A percentile compares a stretch with the other conserved stretches of the same genome.
phyloP scores from a whole-genome alignment of 2,888 invertebrate genomes.

The Stenurella melanura region DNA sequence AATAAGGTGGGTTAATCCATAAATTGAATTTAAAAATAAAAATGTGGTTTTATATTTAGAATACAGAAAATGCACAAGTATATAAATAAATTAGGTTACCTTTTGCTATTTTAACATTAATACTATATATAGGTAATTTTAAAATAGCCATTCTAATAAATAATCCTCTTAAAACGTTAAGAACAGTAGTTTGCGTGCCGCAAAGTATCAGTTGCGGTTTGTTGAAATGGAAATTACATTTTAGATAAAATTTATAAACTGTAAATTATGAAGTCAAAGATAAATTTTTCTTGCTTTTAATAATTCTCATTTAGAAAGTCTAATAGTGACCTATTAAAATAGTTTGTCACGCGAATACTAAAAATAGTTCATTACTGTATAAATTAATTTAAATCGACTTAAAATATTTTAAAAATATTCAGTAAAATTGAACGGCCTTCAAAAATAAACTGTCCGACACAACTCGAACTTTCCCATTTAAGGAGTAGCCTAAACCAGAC shows the following conservation, averaged over 20 bases:
- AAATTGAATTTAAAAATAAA: too few species aligned
- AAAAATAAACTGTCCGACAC: too few species aligned
- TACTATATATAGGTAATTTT: background rate
- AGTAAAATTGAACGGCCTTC: too few species aligned
- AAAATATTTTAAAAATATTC: too few species aligned
- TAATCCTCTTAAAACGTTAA: conserved; percentile 47
- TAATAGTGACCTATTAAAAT: background rate
- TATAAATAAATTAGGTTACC: background rate
- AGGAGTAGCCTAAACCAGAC: too few species aligned
- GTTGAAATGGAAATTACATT: conserved; percentile 57
- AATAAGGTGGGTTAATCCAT: too few species aligned
- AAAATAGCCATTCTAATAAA: conserved; percentile 8
- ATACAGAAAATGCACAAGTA: background rate
- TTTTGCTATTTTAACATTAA: background rate
- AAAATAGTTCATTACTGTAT: background rate
- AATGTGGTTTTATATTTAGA: too few species aligned
- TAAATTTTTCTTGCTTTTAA: conserved; percentile 39
- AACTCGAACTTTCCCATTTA: too few species aligned
- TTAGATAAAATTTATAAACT: conserved; percentile 58
- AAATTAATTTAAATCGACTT: too few species aligned
- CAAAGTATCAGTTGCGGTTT: conserved; percentile 52
- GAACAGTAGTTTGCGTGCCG: conserved; percentile 47
- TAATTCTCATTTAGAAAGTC: background rate
- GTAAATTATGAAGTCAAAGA: conserved; percentile 52
- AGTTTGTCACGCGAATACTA: background rate